Evolutionary conservation across 2,797 vertebrate genomes (phyloP).

Genomic region (Rhadinocentrus ornatus): DNA sequence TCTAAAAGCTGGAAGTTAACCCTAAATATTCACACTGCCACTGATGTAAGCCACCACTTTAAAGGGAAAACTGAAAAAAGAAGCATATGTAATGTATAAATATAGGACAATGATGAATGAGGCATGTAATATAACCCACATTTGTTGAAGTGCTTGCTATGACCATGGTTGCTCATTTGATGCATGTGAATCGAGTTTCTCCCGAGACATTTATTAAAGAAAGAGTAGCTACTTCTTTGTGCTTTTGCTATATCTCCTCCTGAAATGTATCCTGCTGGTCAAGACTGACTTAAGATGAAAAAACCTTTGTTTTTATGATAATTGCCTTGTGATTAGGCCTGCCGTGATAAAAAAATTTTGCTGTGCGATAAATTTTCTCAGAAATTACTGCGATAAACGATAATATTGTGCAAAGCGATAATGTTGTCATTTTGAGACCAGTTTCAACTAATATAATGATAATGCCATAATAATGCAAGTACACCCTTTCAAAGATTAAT

Average conservation of each 20-base stretch:
- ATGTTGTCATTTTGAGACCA: too few relatives aligned
- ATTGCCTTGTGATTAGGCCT: too few relatives aligned
- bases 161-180: neutral
- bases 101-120: neutral
- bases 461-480: too few relatives aligned
- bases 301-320: conserved; percentile 9
- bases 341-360: too few relatives aligned
- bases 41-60: neutral
- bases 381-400: too few relatives aligned
- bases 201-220: conserved; percentile 14
- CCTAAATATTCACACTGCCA: conserved; percentile 1
- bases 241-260: neutral
- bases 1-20: neutral
- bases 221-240: neutral
- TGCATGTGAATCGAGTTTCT: conserved; percentile 35
- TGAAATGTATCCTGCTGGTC: neutral
- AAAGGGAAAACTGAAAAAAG: neutral
- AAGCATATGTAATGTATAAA: neutral
- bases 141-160: conserved; percentile 11
- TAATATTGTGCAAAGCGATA: too few relatives aligned
- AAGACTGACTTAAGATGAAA: conserved; percentile 2
- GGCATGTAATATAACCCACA: neutral
- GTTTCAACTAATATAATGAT: too few relatives aligned
- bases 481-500: too few relatives aligned
- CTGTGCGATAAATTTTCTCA: too few relatives aligned